These are phyloP conservation scores for Sebastes iracundus DNA, from an alignment of 2,797 vertebrate genomes.

Conservation along the genomic window DNA sequence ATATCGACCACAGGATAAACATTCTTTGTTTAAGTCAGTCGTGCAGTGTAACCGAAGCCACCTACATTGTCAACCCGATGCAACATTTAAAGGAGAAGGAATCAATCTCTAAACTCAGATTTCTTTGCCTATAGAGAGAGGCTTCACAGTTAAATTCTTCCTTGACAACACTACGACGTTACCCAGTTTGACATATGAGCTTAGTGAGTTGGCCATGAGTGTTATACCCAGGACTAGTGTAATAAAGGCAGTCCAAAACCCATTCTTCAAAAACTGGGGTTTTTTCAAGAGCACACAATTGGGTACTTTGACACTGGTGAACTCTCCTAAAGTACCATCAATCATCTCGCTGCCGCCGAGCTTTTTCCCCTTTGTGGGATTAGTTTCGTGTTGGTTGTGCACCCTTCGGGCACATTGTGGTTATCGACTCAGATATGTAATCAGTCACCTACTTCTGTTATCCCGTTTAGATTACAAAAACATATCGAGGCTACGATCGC, in stretches of 20 bases:
- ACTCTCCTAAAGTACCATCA: slow-evolving; percentile 62
- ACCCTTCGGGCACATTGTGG: slow-evolving; percentile 33
- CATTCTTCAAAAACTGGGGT: slow-evolving; percentile 54
- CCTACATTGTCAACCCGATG: slow-evolving; percentile 6
- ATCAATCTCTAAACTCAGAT: background rate
- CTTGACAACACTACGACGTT: slow-evolving; percentile 10
- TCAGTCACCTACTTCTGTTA: slow-evolving; percentile 19
- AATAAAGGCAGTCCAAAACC: slow-evolving; percentile 57
- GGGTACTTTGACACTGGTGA: slow-evolving; percentile 66
- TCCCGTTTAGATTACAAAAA: slow-evolving; percentile 10
- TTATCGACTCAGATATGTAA: slow-evolving; percentile 41
- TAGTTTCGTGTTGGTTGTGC: slow-evolving; percentile 44
- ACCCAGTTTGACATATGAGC: slow-evolving; percentile 49
- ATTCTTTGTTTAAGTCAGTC: slow-evolving; percentile 31
- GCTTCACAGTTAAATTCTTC: slow-evolving; percentile 29
- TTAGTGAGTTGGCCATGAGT: slow-evolving; percentile 41
- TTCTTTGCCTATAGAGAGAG: slow-evolving; percentile 8
- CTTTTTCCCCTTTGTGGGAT: slow-evolving; percentile 48
- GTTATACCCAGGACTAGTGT: slow-evolving; percentile 44
- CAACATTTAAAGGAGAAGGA: slow-evolving; percentile 7
- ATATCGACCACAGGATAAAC: slow-evolving; percentile 49
- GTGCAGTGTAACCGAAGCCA: slow-evolving; percentile 21
- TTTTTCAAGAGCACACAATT: slow-evolving; percentile 61
- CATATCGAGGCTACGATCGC: background rate
- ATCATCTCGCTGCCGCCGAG: slow-evolving; percentile 53